Percentiles rank a stretch among this genome's conserved stretches.
phyloP scores from a whole-genome alignment of 2,113 vertebrate species.

The Fregata magnificens region DNA sequence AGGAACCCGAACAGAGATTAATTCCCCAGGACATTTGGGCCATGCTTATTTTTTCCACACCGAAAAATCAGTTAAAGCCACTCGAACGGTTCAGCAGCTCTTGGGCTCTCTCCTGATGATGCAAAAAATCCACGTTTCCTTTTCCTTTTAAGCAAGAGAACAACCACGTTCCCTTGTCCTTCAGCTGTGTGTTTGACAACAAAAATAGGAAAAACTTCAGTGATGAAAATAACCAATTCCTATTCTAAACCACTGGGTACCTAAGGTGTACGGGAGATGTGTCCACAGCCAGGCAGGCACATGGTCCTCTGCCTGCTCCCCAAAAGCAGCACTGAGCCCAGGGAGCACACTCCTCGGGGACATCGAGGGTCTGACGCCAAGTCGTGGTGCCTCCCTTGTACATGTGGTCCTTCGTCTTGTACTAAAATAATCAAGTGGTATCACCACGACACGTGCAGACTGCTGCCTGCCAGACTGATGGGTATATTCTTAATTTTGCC shows the following conservation, averaged over 20 bases:
- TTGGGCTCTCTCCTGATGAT: not conserved
- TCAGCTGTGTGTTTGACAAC: not conserved
- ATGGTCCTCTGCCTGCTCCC: not conserved
- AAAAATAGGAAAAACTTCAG: not conserved
- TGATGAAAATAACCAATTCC: not conserved
- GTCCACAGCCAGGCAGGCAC: not conserved
- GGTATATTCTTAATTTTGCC: not conserved
- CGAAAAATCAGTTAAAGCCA: not conserved
- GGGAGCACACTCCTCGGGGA: accelerated
- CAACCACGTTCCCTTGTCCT: not conserved
- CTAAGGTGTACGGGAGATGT: not conserved
- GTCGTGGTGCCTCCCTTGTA: not conserved
- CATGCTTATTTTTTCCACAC: not conserved
- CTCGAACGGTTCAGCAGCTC: not conserved
- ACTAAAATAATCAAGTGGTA: accelerated
- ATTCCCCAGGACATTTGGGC: not conserved
- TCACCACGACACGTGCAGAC: accelerated
- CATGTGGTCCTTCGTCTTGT: accelerated
- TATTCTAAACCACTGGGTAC: accelerated
- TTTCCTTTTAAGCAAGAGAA: not conserved
- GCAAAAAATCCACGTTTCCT: not conserved
- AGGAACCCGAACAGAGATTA: not conserved
- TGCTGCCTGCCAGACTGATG: not conserved
- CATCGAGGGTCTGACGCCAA: not conserved
- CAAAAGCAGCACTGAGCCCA: not conserved